Base-by-base conservation (phyloP, 2,797 vertebrate genomes). In the Setipinna tenuifilis region DNA sequence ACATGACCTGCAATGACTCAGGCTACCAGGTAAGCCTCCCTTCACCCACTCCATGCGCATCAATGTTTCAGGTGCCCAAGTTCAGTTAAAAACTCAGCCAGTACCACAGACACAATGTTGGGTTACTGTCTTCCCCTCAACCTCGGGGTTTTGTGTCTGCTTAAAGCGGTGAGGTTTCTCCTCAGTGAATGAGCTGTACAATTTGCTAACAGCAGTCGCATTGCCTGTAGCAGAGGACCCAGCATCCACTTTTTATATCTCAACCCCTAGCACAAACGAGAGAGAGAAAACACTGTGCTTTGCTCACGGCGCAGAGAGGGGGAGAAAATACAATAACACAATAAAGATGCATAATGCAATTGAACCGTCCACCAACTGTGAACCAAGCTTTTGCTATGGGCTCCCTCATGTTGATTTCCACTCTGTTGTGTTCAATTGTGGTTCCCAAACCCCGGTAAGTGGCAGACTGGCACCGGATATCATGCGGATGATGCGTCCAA, bases 1-100 rank as follows among this genome's bases (percentile, higher is more conserved):
- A 99, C 94, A 95, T 97, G 96, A 96, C 96, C 93, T 97, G 97
- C 90, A 97, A 97, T 88, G 96, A 97, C 91, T 96, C 97, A 82
- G 97, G 96, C 89, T 97, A 97, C 92, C 97, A 97, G 97, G 96
- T 97, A 94, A 93, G 68, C 84, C 83, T 83, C 85, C 11, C 44
- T 83, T 71, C 81, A 58, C 59, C 83, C 87, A 86, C 87, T 11
- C 71, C 35, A 71, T 28, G 19, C 14, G 17, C 84, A 65, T 62
- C 61, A 61, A 54, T 54, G 50, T 23, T 35, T n/a, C 71, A 78
- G 17, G n/a, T 35, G 35, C 0, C 16, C 21, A 17, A 4, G 21
- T 21, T 31, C 31, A 19, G 65, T 12, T 28, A 10, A 71, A 16
- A 31, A 17, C 71, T 35, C 6, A 1, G 16, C 25, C 6, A 5